Evolutionary conservation across 2,888 invertebrate genomes (phyloP), one percentile per base, ranked within the genome.

Genomic region (Eupithecia subfuscata): DNA sequence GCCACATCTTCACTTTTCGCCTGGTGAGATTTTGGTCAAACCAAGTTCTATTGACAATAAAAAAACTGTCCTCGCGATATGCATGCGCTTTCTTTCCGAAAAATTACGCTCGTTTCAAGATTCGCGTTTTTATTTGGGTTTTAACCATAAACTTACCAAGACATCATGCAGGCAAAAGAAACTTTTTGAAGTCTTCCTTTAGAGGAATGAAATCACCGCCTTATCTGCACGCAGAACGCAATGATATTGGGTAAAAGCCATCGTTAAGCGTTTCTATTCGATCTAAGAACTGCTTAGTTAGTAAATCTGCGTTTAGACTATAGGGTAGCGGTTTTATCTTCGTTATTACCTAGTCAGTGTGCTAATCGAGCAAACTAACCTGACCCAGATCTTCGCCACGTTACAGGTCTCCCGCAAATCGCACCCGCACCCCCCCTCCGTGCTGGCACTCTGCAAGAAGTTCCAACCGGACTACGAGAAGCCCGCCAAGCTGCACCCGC

Each of bases 361-460:
- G 60, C 37, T 64, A 22, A 37, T 16, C 34, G 68, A 60, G 70
- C 77, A 77, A 75, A 69, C 75, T 77, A 77, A 77, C 77, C 67
- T 73, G 56, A 71, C 64, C 64, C 65, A 77, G 77, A 77, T 75
- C 72, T 30, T 76, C 18, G 22, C 77, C n/a, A 34, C 77, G 5
- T 65, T 78, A 11, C 90, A 94, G 94, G 94, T 95, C 79, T 95
- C 96, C 78, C 95, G 96, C 86, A 96, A 96, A 85, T 95, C 96
- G 52, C 95, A 95, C 81, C 92, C 94, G 79, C 95, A 95, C 86
- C 94, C 96, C 85, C 94, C 96, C 16, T 95, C 95, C 5, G 95
- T 95, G 84, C 90, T 94, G 71, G 94, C 94, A 84, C 91, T 95
- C 71, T 95, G 95, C 91, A 95, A 95, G 90, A 94, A 95, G 89